These are phyloP conservation scores for Pseudolycoriella hygida DNA, from an alignment of 2,888 invertebrate genomes.

Conservation along the genomic window DNA sequence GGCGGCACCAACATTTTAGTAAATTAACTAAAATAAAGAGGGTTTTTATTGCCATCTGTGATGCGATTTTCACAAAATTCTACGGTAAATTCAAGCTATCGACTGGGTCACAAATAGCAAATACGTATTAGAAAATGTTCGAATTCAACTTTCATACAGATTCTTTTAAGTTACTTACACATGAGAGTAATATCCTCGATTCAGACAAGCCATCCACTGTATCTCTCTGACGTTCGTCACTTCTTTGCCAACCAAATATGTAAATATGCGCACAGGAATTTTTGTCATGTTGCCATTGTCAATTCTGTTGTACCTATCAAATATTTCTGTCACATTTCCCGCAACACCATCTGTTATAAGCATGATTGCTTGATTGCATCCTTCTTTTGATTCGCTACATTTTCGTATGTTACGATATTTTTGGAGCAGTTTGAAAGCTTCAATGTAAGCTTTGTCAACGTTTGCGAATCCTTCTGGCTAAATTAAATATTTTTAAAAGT, in stretches of 20 bases:
- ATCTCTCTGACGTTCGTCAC: slow-evolving; percentile 79
- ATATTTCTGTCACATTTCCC: slow-evolving; percentile 81
- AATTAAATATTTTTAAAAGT: too few species aligned
- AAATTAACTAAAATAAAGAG: too few species aligned
- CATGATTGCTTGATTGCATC: slow-evolving; percentile 96
- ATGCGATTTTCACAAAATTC: too few species aligned
- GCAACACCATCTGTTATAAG: slow-evolving; percentile 97
- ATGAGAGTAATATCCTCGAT: slow-evolving; percentile 89
- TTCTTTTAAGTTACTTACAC: slow-evolving; percentile 34
- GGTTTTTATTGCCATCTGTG: too few species aligned
- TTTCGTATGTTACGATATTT: slow-evolving; percentile 35
- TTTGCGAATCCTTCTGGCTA: slow-evolving; percentile 63
- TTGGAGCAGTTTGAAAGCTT: slow-evolving; percentile 67
- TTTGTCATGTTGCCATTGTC: slow-evolving; percentile 39
- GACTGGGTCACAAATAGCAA: too few species aligned
- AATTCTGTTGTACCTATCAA: slow-evolving; percentile 62
- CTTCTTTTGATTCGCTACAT: slow-evolving; percentile 35
- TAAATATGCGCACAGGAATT: slow-evolving; percentile 82
- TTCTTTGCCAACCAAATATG: slow-evolving; percentile 88
- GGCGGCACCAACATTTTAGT: too few species aligned
- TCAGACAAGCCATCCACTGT: slow-evolving; percentile 86
- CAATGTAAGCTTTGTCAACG: slow-evolving; percentile 59
- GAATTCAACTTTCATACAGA: too few species aligned
- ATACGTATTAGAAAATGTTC: too few species aligned
- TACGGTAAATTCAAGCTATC: too few species aligned